A percentile compares a stretch with the other conserved stretches of the same genome.
These are phyloP conservation scores for Zaprionus bogoriensis DNA, from an alignment of 2,888 invertebrate genomes.

Conservation along the genomic window DNA sequence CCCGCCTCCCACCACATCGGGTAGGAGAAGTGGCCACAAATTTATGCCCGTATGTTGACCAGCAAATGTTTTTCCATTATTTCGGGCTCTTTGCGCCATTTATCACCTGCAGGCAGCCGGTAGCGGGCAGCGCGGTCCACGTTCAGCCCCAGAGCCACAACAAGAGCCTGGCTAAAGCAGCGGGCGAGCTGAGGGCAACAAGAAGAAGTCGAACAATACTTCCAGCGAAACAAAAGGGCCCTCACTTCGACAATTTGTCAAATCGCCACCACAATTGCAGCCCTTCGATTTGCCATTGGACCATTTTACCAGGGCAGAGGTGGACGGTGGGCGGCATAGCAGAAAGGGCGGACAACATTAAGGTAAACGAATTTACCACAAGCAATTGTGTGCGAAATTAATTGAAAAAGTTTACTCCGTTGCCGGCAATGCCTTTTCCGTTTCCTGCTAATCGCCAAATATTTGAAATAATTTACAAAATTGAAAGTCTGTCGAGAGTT, in stretches of 20 bases:
- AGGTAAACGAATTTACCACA: slow-evolving; percentile 56
- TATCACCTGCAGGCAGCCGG: slow-evolving; percentile 62
- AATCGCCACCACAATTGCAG: slow-evolving; percentile 72
- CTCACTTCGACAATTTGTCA: slow-evolving; percentile 70
- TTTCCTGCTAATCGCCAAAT: slow-evolving; percentile 62
- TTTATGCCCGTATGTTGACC: slow-evolving; percentile 44
- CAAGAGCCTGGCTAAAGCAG: slow-evolving; percentile 1
- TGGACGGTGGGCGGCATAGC: neutral
- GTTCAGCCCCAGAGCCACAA: slow-evolving; percentile 11
- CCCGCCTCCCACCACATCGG: neutral
- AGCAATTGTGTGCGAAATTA: slow-evolving; percentile 62
- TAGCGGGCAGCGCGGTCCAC: neutral
- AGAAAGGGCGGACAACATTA: slow-evolving; percentile 32
- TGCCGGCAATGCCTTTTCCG: slow-evolving; percentile 18
- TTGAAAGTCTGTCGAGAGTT: slow-evolving; percentile 35
- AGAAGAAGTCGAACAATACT: neutral
- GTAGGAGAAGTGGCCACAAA: slow-evolving; percentile 8
- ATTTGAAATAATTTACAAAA: slow-evolving; percentile 68
- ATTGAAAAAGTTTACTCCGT: slow-evolving; percentile 70
- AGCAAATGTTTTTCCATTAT: slow-evolving; percentile 70
- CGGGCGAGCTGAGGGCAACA: neutral
- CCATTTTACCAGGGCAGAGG: neutral
- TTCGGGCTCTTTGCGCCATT: slow-evolving; percentile 68
- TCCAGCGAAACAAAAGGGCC: slow-evolving; percentile 57
- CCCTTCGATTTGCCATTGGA: slow-evolving; percentile 29